Percentiles rank a stretch among this genome's conserved stretches.
Conservation (phyloP, 1,140 invertebrate genomes). For the Panagrolaimus sp. region DNA sequence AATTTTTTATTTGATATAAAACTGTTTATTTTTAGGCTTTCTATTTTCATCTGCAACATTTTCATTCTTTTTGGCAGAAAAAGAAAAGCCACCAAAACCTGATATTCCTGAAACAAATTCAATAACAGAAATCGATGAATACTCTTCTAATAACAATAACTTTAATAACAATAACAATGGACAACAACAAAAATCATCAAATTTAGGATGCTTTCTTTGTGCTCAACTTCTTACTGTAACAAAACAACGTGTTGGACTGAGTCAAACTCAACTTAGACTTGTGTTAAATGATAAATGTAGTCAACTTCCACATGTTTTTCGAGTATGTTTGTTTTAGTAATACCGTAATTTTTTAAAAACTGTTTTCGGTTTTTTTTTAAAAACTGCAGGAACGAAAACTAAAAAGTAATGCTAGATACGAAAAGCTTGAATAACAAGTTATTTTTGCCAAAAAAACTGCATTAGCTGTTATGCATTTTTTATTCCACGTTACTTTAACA, state of each 20-base stretch:
- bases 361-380: too few species aligned
- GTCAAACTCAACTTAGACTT: conserved; percentile 31
- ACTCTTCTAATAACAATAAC: neutral
- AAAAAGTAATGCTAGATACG: too few species aligned
- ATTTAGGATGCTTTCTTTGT: conserved; percentile 39
- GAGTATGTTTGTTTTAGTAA: conserved; percentile 25
- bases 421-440: too few species aligned
- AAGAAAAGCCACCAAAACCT: neutral
- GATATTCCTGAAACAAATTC: conserved; percentile 6
- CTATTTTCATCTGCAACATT: neutral
- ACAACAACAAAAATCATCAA: conserved; percentile 12
- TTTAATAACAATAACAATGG: neutral
- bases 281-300: conserved; percentile 31
- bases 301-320: conserved; percentile 28
- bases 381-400: too few species aligned
- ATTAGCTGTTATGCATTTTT: too few species aligned
- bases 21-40: neutral
- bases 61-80: conserved; percentile 2
- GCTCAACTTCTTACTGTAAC: conserved; percentile 34
- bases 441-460: too few species aligned
- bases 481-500: too few species aligned
- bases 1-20: too few species aligned
- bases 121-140: conserved; percentile 4
- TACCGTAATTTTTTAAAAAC: too few species aligned
- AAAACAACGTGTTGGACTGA: conserved; percentile 35